A percentile compares a stretch with the other conserved stretches of the same genome.
Evolutionary conservation across 2,797 vertebrate genomes (phyloP).

Genomic region (Cottoperca gobio): DNA sequence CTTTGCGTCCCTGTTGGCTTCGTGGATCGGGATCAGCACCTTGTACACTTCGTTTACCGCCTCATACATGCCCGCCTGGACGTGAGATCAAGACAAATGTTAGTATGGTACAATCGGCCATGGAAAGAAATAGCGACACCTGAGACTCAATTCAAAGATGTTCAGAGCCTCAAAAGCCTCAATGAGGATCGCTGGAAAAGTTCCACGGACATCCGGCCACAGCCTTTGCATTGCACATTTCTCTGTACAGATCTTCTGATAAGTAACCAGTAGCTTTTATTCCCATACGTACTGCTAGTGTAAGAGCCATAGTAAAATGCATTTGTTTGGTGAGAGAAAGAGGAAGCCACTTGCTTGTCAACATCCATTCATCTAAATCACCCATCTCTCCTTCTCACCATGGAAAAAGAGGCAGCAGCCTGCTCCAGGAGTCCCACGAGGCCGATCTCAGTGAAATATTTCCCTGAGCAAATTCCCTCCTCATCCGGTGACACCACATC

Average conservation of each 20-base stretch:
- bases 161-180: neutral
- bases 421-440: conserved; percentile 98
- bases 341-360: neutral
- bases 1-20: conserved; percentile 98
- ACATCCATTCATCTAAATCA: neutral
- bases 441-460: conserved; percentile 98
- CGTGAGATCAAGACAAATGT: neutral
- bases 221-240: neutral
- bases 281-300: neutral
- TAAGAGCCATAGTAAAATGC: neutral
- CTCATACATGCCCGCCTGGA: conserved; percentile 98
- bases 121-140: neutral
- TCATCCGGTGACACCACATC: conserved; percentile 98
- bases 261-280: neutral
- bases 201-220: neutral
- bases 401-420: conserved; percentile 96
- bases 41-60: conserved; percentile 99
- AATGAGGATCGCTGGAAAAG: neutral
- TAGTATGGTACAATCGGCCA: neutral
- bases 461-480: conserved; percentile 99
- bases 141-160: neutral
- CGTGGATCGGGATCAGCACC: conserved; percentile 98
- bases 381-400: conserved; percentile 83
- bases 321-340: neutral
- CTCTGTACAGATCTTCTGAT: neutral